phyloP scores from a whole-genome alignment of 2,797 vertebrate species.

The Centroberyx gerrardi region DNA sequence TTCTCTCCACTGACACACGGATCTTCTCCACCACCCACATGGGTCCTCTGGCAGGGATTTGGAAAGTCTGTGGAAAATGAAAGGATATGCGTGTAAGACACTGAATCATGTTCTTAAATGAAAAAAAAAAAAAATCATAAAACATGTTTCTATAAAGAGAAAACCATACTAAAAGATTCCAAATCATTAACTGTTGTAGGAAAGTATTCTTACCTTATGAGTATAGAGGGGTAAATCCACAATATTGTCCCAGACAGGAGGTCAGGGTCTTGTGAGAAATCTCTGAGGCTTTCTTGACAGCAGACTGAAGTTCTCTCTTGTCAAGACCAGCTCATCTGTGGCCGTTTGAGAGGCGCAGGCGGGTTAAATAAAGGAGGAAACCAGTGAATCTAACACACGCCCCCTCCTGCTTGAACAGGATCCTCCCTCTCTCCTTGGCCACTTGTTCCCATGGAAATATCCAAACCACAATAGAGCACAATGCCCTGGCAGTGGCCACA shows the following conservation, averaged over 20 bases:
- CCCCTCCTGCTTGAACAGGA: conserved; percentile 62
- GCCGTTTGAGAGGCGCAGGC: conserved; percentile 64
- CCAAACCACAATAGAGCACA: conserved; percentile 72
- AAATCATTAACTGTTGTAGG: background rate
- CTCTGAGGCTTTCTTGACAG: conserved; percentile 39
- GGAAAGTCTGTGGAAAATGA: conserved; percentile 58
- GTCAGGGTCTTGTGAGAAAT: conserved; percentile 34
- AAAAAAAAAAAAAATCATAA: conserved; percentile 20
- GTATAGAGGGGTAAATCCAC: conserved; percentile 54
- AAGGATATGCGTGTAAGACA: conserved; percentile 14
- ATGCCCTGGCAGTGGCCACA: conserved; percentile 46
- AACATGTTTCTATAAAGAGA: background rate
- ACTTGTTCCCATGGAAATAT: conserved; percentile 83
- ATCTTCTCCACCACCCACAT: conserved; percentile 89
- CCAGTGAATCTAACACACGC: conserved; percentile 70
- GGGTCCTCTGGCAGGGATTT: conserved; percentile 46
- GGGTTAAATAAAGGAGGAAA: conserved; percentile 83
- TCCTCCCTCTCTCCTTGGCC: conserved; percentile 72
- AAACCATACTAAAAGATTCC: background rate
- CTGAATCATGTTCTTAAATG: background rate
- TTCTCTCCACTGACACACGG: conserved; percentile 84
- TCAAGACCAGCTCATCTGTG: conserved; percentile 72
- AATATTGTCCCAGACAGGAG: conserved; percentile 20
- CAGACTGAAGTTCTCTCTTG: conserved; percentile 57
- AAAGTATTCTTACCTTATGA: conserved; percentile 73